A percentile compares a stretch with the other conserved stretches of the same genome.
phyloP scores from a whole-genome alignment of 2,113 vertebrate species.

The Elaphurus davidianus region DNA sequence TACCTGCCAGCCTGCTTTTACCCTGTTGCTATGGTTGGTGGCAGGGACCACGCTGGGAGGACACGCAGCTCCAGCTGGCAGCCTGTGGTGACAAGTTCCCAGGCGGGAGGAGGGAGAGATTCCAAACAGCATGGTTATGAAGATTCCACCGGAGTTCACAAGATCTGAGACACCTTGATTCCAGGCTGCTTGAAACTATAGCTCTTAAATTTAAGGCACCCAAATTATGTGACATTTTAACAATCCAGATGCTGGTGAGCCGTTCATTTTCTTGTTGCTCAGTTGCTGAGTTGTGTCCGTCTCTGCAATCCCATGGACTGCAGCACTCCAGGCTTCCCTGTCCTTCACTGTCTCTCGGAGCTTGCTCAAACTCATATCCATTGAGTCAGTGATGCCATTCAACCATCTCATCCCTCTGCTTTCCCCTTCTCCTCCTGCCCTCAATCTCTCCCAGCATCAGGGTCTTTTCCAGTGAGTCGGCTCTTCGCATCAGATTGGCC shows the following conservation, averaged over 20 bases:
- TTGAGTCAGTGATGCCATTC: not conserved
- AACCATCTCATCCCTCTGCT: not conserved
- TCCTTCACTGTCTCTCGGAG: not conserved
- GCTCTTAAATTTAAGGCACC: not conserved
- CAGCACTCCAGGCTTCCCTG: not conserved
- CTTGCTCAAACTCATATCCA: not conserved
- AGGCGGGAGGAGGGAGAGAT: not conserved
- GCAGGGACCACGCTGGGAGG: not conserved
- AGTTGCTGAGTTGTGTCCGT: not conserved
- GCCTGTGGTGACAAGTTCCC: not conserved
- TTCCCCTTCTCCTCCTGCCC: not conserved
- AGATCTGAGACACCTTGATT: not conserved
- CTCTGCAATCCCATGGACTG: not conserved
- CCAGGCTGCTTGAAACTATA: fast-evolving
- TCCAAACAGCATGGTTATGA: not conserved
- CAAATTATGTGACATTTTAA: not conserved
- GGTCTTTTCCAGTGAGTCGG: not conserved
- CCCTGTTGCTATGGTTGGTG: fast-evolving
- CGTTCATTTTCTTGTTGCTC: not conserved
- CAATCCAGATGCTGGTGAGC: not conserved
- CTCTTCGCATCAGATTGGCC: not conserved
- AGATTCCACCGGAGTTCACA: not conserved
- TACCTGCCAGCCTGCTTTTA: not conserved
- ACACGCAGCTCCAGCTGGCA: not conserved
- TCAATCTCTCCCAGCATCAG: not conserved